These are phyloP conservation scores for Plodia interpunctella DNA, from an alignment of 1,140 invertebrate species.

Conservation along the genomic window DNA sequence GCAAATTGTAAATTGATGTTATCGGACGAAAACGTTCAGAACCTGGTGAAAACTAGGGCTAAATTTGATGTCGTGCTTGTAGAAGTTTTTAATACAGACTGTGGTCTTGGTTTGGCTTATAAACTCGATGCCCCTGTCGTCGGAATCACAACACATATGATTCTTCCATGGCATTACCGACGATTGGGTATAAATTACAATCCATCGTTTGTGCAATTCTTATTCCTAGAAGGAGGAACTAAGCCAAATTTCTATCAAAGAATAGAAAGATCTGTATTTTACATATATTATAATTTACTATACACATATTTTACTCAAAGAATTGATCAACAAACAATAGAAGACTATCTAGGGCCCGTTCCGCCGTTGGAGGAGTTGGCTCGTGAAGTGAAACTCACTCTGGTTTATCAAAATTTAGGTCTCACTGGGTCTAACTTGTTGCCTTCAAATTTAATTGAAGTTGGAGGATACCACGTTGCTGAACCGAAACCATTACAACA, in stretches of 20 bases:
- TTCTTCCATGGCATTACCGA: slow-evolving; percentile 79
- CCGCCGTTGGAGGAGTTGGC: slow-evolving; percentile 78
- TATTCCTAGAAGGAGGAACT: slow-evolving; percentile 73
- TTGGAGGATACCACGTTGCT: slow-evolving; percentile 81
- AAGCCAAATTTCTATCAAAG: slow-evolving; percentile 75
- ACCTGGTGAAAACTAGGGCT: slow-evolving; percentile 54
- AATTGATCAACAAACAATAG: slow-evolving; percentile 52
- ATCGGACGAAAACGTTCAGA: slow-evolving; percentile 57
- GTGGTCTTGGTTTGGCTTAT: slow-evolving; percentile 79
- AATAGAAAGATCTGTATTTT: slow-evolving; percentile 44
- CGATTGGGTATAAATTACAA: slow-evolving; percentile 77
- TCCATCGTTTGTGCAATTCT: slow-evolving; percentile 75
- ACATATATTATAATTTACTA: slow-evolving; percentile 37
- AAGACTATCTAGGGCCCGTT: slow-evolving; percentile 76
- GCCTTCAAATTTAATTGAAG: slow-evolving; percentile 80
- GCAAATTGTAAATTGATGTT: slow-evolving; percentile 62
- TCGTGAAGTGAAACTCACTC: slow-evolving; percentile 77
- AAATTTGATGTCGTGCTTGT: slow-evolving; percentile 82
- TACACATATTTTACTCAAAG: slow-evolving; percentile 49
- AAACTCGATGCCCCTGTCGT: slow-evolving; percentile 81
- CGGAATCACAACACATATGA: slow-evolving; percentile 73
- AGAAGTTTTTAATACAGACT: slow-evolving; percentile 84
- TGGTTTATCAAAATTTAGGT: slow-evolving; percentile 80
- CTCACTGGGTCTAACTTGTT: slow-evolving; percentile 77
- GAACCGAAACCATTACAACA: slow-evolving; percentile 75